Base-by-base conservation (phyloP, 2,113 vertebrate genomes). In the Ahaetulla prasina region DNA sequence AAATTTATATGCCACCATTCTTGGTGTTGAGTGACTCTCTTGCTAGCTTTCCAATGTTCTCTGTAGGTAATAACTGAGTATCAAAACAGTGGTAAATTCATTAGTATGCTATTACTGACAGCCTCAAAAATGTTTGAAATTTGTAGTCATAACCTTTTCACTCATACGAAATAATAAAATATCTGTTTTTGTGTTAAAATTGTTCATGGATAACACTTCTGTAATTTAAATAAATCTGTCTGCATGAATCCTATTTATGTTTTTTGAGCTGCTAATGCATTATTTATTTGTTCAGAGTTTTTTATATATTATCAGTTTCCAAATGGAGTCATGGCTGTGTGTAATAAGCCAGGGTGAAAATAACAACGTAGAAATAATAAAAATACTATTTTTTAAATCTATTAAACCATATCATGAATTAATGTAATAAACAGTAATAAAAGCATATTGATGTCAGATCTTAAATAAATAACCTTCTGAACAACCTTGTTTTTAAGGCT, bases 21-120 rank as follows among this genome's bases (percentile, higher is more conserved):
- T 68, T 0, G 2, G 12, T 35, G 63, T 68, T 68, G 63, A 68
- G 63, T 35, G 63, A n/a, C 63, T 68, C 30, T 93, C 90, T 90
- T 43, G 12, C 55, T 95, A 39, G 74, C 18, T 87, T 95, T 95
- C 90, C 0, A 0, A 54, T 89, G 39, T 85, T 52, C 47, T 95
- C 14, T 84, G 53, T 88, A 47, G 93, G 54, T 94, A 90, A 93
- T 92, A 47, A n/a, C 85, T 47, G n/a, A 85, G 89, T 90, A 43
- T 54, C 74, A 84, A 92, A 90, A 49, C 27, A 93, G 54, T 30
- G 8, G 16, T 92, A 88, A 90, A 4, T 23, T 16, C 55, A 1
- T 0, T 68, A 25, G 23, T 74, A 85, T 63, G 3, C 1, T 49
- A 0, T 3, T 30, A 11, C 23, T 55, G 87, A 52, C 55, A 23